A percentile compares a stretch with the other conserved stretches of the same genome.
These are phyloP conservation scores for Anthopleura xanthogrammica DNA, from an alignment of 92 coral and sea anemone species.

Conservation along the genomic window DNA sequence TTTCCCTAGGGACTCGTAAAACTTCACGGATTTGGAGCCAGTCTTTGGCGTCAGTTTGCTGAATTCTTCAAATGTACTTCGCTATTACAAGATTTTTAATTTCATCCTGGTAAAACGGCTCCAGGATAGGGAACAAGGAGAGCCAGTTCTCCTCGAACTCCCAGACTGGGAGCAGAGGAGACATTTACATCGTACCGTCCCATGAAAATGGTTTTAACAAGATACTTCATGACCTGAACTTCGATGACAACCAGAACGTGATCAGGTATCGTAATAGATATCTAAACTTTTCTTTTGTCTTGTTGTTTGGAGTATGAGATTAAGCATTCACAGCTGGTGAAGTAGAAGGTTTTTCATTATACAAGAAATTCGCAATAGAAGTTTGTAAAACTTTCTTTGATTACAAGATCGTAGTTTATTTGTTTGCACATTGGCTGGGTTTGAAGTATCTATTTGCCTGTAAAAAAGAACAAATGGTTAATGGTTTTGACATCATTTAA, in stretches of 20 bases:
- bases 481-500: not conserved
- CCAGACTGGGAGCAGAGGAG: constrained; percentile 71
- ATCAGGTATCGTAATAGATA: constrained; percentile 22
- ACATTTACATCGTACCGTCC: constrained; percentile 26
- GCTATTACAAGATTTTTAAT: not conserved
- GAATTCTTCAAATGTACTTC: not conserved
- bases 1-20: constrained; percentile 22
- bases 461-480: not conserved
- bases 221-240: not conserved
- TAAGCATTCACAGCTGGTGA: not conserved
- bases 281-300: not conserved
- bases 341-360: not conserved
- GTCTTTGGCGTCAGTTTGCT: constrained; percentile 14
- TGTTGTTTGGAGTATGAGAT: constrained; percentile 1
- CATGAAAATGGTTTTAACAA: constrained; percentile 17
- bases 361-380: not conserved
- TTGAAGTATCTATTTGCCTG: not conserved
- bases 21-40: not conserved
- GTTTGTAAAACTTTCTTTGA: not conserved
- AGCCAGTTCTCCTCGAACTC: constrained; percentile 69
- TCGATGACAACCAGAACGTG: constrained; percentile 32
- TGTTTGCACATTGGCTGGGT: not conserved
- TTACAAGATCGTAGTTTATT: not conserved
- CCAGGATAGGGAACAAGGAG: constrained; percentile 90
- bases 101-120: constrained; percentile 5